Evolutionary conservation across 2,888 invertebrate genomes (phyloP), one percentile per base, ranked within the genome.

Genomic region (Tetanocera ferruginea): DNA sequence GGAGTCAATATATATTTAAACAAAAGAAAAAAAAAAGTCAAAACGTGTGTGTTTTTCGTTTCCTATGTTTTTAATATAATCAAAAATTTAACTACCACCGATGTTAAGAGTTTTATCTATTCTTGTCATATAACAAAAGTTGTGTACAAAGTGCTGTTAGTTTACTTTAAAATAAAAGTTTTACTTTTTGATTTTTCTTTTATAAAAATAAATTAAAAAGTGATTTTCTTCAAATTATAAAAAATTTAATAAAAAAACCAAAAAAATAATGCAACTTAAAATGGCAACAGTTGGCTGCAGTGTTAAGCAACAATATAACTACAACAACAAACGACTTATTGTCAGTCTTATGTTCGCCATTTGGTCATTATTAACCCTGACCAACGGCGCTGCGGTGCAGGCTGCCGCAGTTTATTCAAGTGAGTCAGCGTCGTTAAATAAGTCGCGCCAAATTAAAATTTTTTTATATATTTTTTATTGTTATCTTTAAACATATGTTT

Each of bases 331-430:
- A 77, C 76, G 80, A 76, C 62, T 76, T 67, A 73, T 17, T 66
- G 57, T 52, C 76, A 79, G 84, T 82, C 82, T 85, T 81, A 86
- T 83, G 78, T 86, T 87, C 81, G 83, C 81, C 78, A 82, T 84
- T 82, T 86, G 86, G 84, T 83, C 85, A 78, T 72, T 86, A 57
- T 78, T 88, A 79, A 83, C 85, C 70, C 81, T 88, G 81, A 82
- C 83, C 84, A 84, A 49, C 19, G 66, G 85, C 79, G 75, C 37
- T 52, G 83, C 83, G 73, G 83, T 82, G 87, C 86, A 86, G 83
- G 86, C 88, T 83, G 88, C 88, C 78, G 85, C 89, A 71, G 86
- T 89, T 78, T 86, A 88, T 80, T 87, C 89, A 82, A 89, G 89
- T 89, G 85, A 85, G 89, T 87, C 79, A 71, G 25, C 57, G 55